Conservation (phyloP, 2,888 invertebrate species). For the Leptinotarsa juncta region DNA sequence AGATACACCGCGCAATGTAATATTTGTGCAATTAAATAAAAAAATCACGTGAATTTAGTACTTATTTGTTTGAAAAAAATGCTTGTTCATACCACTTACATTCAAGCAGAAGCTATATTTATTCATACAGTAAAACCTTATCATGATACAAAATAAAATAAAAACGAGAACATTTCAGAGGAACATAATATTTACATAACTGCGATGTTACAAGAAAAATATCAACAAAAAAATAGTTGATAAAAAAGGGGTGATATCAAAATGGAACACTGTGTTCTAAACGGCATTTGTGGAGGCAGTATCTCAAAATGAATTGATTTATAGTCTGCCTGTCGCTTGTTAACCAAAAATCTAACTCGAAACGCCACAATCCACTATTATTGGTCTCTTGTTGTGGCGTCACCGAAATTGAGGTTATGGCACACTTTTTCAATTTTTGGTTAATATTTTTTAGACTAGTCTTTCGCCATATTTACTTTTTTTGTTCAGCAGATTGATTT, state of each 20-base stretch:
- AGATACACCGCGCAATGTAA: slow-evolving; percentile 40
- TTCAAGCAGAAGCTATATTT: slow-evolving; percentile 58
- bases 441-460: slow-evolving; percentile 43
- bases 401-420: slow-evolving; percentile 48
- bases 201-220: slow-evolving; percentile 40
- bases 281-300: slow-evolving; percentile 56
- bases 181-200: slow-evolving; percentile 49
- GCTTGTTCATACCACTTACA: slow-evolving; percentile 50
- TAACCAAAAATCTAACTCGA: slow-evolving; percentile 33
- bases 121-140: slow-evolving; percentile 47
- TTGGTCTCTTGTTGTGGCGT: slow-evolving; percentile 52
- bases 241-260: slow-evolving; percentile 43
- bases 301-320: slow-evolving; percentile 55
- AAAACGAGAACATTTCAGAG: slow-evolving; percentile 42
- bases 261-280: slow-evolving; percentile 58
- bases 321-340: slow-evolving; percentile 43
- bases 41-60: slow-evolving; percentile 49
- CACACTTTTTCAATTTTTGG: slow-evolving; percentile 45
- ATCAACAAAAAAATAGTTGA: slow-evolving; percentile 35
- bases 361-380: slow-evolving; percentile 46
- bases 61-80: slow-evolving; percentile 53
- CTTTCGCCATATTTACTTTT: slow-evolving; percentile 37
- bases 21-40: slow-evolving; percentile 45
- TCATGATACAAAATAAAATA: slow-evolving; percentile 47
- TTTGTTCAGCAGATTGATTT: slow-evolving; percentile 41